Evolutionary conservation across 1,140 invertebrate genomes (phyloP), one percentile per base, ranked within the genome.

Genomic region (Pogonus chalceus): DNA sequence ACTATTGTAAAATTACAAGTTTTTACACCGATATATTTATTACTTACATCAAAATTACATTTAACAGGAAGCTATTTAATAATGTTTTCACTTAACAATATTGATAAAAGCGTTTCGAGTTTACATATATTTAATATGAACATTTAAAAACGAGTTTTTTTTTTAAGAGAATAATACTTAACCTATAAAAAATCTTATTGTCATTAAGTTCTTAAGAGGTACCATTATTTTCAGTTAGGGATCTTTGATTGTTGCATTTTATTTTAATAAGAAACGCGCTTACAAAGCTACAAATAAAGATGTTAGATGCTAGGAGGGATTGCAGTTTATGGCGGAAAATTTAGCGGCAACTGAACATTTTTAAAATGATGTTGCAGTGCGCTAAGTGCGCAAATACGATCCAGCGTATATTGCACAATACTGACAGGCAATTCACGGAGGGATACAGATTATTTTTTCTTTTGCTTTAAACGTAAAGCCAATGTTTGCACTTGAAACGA

Each of bases 401-500:
- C 37, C 37, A 43, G 37, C 37, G 37, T 43, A 43, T 43, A 4
- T 10, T 12, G 18, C 18, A 14, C 26, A 31, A 7, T 31, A 31
- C 7, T 31, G 26, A 31, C 14, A 14, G 14, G 4, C 7, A 4
- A 31, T 4, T 7, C 7, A 43, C 18, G 37, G 9, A 43, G 3
- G 18, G 18, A 43, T 4, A 43, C 9, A 12, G 37, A 18, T 10
- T 43, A 18, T 18, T 4, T 43, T 12, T 18, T 43, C 26, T 4
- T 14, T 31, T 31, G 14, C 4, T 16, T 71, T 71, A 77, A 26
- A 77, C 71, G 54, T 76, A 77, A 0, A 77, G 61, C 78, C 77
- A 79, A 60, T 80, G 77, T 60, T 67, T 71, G 22, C 70, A 69
- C 55, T 70, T 70, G 59, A 78, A 77, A 60, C 77, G 65, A 51